Percentiles rank a stretch among this genome's conserved stretches.
Conservation (phyloP, 1,140 invertebrate species). For the Phymastichus coffea region DNA sequence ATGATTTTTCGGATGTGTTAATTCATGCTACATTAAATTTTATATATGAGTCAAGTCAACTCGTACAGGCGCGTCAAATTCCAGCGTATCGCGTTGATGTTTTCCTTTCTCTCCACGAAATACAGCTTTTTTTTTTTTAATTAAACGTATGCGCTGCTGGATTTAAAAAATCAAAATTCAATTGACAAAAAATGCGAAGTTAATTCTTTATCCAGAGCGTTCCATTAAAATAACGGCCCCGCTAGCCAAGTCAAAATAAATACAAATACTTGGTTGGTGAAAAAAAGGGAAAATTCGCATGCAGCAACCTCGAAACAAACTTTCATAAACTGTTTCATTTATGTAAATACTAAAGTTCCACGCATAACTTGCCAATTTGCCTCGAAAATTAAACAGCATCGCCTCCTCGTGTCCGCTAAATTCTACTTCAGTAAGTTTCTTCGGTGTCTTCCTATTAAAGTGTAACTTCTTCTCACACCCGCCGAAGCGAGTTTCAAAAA, state of each 20-base stretch:
- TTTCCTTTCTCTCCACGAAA: no score
- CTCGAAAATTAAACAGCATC: conserved; percentile 21
- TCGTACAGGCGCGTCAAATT: no score
- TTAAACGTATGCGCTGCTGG: no score
- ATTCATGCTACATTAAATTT: no score
- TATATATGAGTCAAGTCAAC: no score
- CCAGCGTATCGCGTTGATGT: not conserved
- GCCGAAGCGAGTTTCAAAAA: not conserved
- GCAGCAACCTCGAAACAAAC: no score
- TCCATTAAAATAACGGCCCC: conserved; percentile 7
- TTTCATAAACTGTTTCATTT: conserved; percentile 22
- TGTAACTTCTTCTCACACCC: conserved; percentile 7
- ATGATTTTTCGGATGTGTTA: no score
- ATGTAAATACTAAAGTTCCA: conserved; percentile 20
- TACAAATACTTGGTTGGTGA: no score
- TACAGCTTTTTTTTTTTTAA: no score
- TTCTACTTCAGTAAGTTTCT: conserved; percentile 18
- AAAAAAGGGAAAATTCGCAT: no score
- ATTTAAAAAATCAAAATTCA: no score
- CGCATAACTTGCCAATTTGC: conserved; percentile 28
- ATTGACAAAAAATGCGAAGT: no score
- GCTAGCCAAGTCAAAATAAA: conserved; percentile 4
- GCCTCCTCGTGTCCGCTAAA: conserved; percentile 15
- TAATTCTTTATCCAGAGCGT: not conserved
- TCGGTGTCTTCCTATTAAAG: conserved; percentile 19